Conservation (phyloP, 2,888 invertebrate species). For the Drosophila birchii region DNA sequence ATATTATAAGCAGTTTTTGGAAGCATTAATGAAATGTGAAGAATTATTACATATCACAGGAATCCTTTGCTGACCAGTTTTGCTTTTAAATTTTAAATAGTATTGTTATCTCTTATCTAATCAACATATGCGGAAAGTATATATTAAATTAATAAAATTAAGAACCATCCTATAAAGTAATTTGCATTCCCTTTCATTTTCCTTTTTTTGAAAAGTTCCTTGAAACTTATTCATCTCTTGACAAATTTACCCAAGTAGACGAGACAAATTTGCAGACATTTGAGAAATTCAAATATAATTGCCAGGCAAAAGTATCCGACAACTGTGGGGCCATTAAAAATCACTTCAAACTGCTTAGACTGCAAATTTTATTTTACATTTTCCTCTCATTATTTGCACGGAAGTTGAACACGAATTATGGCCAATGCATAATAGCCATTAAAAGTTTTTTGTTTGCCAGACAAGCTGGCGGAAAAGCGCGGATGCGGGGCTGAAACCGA, state of each 20-base stretch:
- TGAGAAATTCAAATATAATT: slow-evolving; percentile 33
- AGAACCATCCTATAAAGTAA: neutral
- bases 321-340: slow-evolving; percentile 71
- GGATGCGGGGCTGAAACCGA: slow-evolving; percentile 5
- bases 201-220: neutral
- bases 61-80: no score
- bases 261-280: slow-evolving; percentile 30
- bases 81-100: no score
- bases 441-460: slow-evolving; percentile 60
- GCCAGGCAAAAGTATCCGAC: slow-evolving; percentile 32
- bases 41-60: neutral
- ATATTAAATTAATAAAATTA: neutral
- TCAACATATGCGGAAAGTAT: neutral
- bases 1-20: neutral
- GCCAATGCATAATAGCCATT: slow-evolving; percentile 77
- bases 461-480: slow-evolving; percentile 11
- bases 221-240: neutral
- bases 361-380: slow-evolving; percentile 66
- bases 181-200: neutral
- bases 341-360: slow-evolving; percentile 68
- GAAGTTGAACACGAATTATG: slow-evolving; percentile 67
- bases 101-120: neutral
- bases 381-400: slow-evolving; percentile 60
- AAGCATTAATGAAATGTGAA: neutral
- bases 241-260: slow-evolving; percentile 6